These are phyloP conservation scores for Caenorhabditis remanei DNA, from an alignment of 1,140 invertebrate genomes.

Conservation along the genomic window DNA sequence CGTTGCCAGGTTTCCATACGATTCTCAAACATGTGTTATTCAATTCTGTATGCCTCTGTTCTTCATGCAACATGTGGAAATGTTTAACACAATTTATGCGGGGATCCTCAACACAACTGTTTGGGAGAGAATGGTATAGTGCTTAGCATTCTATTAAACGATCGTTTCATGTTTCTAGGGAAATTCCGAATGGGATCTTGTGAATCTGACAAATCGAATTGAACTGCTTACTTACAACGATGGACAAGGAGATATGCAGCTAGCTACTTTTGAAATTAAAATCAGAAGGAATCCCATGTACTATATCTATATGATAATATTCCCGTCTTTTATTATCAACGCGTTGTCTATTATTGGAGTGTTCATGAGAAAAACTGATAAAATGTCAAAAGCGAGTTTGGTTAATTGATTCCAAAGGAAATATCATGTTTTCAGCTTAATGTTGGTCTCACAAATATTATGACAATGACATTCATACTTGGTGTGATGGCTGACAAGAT, in stretches of 20 bases:
- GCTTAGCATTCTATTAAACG: too few species aligned
- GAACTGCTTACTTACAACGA: neutral
- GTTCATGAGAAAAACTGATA: conserved; percentile 1
- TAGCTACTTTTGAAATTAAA: conserved; percentile 4
- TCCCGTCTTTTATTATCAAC: neutral
- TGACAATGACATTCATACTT: conserved; percentile 13
- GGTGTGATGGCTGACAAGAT: conserved; percentile 12
- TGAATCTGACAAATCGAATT: conserved; percentile 2
- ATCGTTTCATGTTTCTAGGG: neutral
- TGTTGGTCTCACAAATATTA: neutral
- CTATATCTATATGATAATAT: neutral
- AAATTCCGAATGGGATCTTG: conserved; percentile 21
- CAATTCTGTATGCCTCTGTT: conserved; percentile 10
- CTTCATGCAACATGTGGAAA: neutral
- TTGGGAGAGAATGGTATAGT: neutral
- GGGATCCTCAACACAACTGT: neutral
- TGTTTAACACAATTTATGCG: neutral
- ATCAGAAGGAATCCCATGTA: conserved; percentile 2
- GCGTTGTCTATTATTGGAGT: neutral
- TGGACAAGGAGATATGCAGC: neutral
- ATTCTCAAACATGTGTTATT: neutral
- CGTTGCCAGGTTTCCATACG: neutral
- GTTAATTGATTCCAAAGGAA: neutral
- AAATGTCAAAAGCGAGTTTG: neutral
- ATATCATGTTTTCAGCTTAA: neutral